Evolutionary conservation across 1,140 invertebrate genomes (phyloP), one percentile per base, ranked within the genome.

Genomic region (Oreohelix idahoensis): DNA sequence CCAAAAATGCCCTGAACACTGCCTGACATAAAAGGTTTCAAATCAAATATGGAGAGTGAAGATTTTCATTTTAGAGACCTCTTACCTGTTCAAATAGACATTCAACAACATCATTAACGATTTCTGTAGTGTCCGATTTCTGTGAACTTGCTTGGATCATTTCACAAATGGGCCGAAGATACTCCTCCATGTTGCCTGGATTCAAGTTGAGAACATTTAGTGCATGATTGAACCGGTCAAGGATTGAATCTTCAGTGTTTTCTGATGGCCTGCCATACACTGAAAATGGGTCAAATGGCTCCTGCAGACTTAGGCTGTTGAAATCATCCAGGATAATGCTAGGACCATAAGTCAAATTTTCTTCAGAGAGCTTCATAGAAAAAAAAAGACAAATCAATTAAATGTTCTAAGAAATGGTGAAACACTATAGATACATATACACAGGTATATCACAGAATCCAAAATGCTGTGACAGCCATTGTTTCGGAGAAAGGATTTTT

Each of bases 101-200:
- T 51, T 80, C 79, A 26, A 80, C 79, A 35, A 80, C 69, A 36
- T 71, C 39, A 42, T 71, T 51, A 1, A 80, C 39, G 42, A 79
- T 66, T 26, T 69, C 63, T 17, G 32, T n/a, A n/a, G 38, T 36
- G 8, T 42, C 20, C n/a, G n/a, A n/a, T n/a, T n/a, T n/a, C n/a
- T n/a, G n/a, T 4, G 63, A 20, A 39, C 29, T 35, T 1, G 4
- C 45, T 26, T 80, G 36, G 35, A 80, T 80, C 63, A 80, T 58
- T 26, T 80, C 79, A 71, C 79, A 80, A 32, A 80, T 51, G 8
- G 79, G 79, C 8, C 66, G 79, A 38, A 80, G 38, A 51, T 80
- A 80, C 32, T 80, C 79, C 53, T 80, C 79, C 79, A 80, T 80
- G 79, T 80, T 80, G 63, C 63, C 79, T 17, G 79, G 79, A 71